These are phyloP conservation scores for Cerastis leucographa DNA, from an alignment of 2,888 invertebrate genomes.

Conservation along the genomic window DNA sequence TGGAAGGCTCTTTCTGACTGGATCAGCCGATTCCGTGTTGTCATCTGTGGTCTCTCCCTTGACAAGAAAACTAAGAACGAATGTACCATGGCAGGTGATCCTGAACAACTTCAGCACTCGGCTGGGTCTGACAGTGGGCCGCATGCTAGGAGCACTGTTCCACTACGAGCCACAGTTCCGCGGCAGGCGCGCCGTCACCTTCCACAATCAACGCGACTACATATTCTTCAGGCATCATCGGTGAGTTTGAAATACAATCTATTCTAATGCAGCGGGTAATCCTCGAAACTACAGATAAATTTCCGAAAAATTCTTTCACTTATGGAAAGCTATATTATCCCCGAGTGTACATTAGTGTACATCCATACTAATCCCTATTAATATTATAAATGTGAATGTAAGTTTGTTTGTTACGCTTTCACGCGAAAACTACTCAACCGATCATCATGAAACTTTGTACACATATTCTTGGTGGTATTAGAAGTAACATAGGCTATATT, in stretches of 20 bases:
- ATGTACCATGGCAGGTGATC: constrained; percentile 91
- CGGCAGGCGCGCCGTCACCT: constrained; percentile 98
- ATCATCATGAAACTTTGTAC: too few species aligned
- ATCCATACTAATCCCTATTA: too few species aligned
- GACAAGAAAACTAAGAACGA: background rate
- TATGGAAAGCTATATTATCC: too few species aligned
- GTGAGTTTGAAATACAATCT: constrained; percentile 78
- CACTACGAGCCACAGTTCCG: constrained; percentile 99
- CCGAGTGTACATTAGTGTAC: too few species aligned
- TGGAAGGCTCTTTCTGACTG: background rate
- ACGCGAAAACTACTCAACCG: too few species aligned
- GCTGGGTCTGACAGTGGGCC: constrained; percentile 96
- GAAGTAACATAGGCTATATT: too few species aligned
- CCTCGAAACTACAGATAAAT: background rate
- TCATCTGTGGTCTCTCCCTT: background rate
- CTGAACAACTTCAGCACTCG: constrained; percentile 99
- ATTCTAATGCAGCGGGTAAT: background rate
- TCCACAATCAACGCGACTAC: constrained; percentile 99
- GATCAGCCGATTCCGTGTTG: background rate
- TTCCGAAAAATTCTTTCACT: background rate
- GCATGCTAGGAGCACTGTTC: constrained; percentile 98
- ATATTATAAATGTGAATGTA: too few species aligned
- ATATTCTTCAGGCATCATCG: constrained; percentile 99
- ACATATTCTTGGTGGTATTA: too few species aligned
- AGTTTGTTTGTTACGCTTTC: too few species aligned